Conservation (phyloP, 2,797 vertebrate species). For the Pelobates cultripes region DNA sequence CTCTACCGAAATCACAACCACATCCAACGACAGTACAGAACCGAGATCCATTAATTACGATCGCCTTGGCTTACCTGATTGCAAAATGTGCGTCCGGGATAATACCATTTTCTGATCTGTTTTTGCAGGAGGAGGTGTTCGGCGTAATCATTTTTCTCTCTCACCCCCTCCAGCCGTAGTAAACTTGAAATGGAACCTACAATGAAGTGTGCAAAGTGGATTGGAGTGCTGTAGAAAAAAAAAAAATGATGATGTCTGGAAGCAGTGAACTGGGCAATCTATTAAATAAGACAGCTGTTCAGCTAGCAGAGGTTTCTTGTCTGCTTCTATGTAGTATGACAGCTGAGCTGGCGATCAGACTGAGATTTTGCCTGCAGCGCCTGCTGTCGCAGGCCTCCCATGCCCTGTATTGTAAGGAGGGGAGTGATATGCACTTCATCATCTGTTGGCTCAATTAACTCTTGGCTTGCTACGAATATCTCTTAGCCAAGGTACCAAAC, state of each 20-base stretch:
- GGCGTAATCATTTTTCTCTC: slow-evolving; percentile 17
- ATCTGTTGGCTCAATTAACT: slow-evolving; percentile 57
- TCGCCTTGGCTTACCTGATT: slow-evolving; percentile 24
- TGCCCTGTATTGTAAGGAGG: neutral
- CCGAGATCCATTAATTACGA: slow-evolving; percentile 8
- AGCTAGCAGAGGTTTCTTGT: slow-evolving; percentile 53
- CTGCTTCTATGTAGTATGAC: slow-evolving; percentile 43
- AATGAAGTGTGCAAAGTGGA: neutral
- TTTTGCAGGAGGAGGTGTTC: slow-evolving; percentile 20
- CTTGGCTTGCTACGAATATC: slow-evolving; percentile 41
- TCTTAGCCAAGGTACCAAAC: neutral
- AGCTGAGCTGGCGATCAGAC: slow-evolving; percentile 62
- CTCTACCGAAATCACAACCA: slow-evolving; percentile 32
- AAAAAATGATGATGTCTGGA: slow-evolving; percentile 41
- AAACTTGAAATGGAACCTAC: slow-evolving; percentile 20
- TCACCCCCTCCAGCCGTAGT: slow-evolving; percentile 18
- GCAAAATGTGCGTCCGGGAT: slow-evolving; percentile 33
- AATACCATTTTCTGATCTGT: slow-evolving; percentile 11
- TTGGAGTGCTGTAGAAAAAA: slow-evolving; percentile 22
- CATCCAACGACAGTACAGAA: slow-evolving; percentile 22
- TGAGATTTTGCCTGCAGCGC: slow-evolving; percentile 55
- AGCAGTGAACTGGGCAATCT: slow-evolving; percentile 53
- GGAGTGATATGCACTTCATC: slow-evolving; percentile 35
- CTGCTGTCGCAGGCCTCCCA: slow-evolving; percentile 48
- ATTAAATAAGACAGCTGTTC: slow-evolving; percentile 59